Conservation (phyloP, 2,113 vertebrate species). For the Odocoileus virginianus region DNA sequence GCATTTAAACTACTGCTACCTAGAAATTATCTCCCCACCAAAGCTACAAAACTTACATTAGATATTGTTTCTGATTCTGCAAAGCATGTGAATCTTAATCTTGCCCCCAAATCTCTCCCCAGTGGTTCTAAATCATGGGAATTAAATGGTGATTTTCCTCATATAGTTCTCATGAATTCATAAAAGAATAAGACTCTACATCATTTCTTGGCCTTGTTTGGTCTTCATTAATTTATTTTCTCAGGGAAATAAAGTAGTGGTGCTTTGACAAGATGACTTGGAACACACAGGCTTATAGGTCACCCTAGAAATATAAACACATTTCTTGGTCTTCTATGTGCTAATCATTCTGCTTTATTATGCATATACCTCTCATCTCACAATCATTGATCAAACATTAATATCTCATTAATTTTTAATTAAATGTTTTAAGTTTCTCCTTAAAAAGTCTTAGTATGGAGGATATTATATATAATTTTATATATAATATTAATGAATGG, state of each 20-base stretch:
- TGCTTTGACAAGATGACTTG: not conserved
- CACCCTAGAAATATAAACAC: not conserved
- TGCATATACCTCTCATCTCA: not conserved
- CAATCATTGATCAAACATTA: not conserved
- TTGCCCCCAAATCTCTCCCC: not conserved
- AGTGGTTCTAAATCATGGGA: not conserved
- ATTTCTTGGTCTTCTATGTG: not conserved
- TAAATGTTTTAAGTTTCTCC: not conserved
- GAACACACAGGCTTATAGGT: not conserved
- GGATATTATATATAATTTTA: not conserved
- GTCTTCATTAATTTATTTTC: not conserved
- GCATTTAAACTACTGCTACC: not conserved
- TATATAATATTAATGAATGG: not conserved
- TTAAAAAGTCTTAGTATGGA: not conserved
- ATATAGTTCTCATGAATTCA: not conserved
- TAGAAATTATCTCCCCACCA: not conserved
- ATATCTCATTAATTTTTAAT: not conserved
- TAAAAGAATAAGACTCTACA: not conserved
- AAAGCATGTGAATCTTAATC: not conserved
- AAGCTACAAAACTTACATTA: not conserved
- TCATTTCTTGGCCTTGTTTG: not conserved
- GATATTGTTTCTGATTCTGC: not conserved
- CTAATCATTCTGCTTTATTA: not conserved
- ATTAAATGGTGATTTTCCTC: not conserved
- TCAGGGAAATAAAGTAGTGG: not conserved